Evolutionary conservation across 2,888 invertebrate species (phyloP).

Genomic region (Bombyx huttoni): DNA sequence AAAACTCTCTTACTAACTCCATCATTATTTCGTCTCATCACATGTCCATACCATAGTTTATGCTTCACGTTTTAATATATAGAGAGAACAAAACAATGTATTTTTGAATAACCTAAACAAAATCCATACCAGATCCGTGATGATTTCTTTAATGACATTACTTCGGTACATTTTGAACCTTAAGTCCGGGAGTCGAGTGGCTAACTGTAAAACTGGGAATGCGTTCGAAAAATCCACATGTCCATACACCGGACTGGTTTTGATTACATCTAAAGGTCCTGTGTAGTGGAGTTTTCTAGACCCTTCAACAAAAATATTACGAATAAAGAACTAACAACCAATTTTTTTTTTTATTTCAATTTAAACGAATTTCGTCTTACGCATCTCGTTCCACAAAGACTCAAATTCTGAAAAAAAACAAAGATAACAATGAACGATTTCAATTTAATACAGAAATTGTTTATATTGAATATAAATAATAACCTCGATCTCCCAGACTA

Average conservation of each 20-base stretch:
- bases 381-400: constrained; percentile 25
- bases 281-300: constrained; percentile 43
- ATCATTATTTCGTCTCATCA: too few relatives aligned
- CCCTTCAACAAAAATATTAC: constrained; percentile 14
- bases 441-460: background rate
- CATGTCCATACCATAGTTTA: too few relatives aligned
- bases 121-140: constrained; percentile 69
- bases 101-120: background rate
- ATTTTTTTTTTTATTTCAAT: too few relatives aligned
- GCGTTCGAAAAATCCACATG: constrained; percentile 58
- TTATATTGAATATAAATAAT: background rate
- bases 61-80: too few relatives aligned
- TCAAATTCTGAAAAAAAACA: constrained; percentile 34
- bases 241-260: constrained; percentile 24
- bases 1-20: too few relatives aligned
- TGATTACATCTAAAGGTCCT: constrained; percentile 29
- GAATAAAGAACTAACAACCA: background rate
- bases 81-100: too few relatives aligned
- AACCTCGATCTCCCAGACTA: constrained; percentile 34
- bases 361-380: constrained; percentile 24
- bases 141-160: constrained; percentile 76
- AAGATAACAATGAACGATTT: background rate
- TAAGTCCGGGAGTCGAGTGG: constrained; percentile 76
- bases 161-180: constrained; percentile 76
- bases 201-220: constrained; percentile 78